A percentile compares a stretch with the other conserved stretches of the same genome.
Evolutionary conservation across 2,113 vertebrate species (phyloP).

Genomic region (Nibea albiflora): DNA sequence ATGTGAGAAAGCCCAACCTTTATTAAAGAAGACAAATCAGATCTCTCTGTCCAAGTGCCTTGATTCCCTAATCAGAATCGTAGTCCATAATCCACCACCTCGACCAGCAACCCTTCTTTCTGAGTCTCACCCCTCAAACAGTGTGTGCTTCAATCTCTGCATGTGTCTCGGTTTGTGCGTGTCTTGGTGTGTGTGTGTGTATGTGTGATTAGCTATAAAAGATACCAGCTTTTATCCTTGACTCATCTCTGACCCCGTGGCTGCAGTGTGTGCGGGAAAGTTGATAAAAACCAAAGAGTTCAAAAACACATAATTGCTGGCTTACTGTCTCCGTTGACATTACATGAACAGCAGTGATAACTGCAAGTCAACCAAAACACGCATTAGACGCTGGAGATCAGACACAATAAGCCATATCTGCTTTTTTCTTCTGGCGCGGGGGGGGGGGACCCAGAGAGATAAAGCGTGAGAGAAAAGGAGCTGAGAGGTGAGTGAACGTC

Average conservation of each 20-base stretch:
- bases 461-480: conserved; percentile 5
- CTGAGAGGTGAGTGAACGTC: not conserved
- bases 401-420: conserved; percentile 44
- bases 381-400: conserved; percentile 47
- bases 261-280: conserved; percentile 44
- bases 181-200: conserved; percentile 16
- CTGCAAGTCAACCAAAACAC: conserved; percentile 31
- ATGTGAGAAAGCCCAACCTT: not conserved
- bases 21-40: no score
- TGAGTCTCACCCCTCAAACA: no score
- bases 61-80: no score
- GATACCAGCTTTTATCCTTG: conserved; percentile 32
- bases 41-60: no score
- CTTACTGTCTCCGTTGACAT: conserved; percentile 26
- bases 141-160: conserved; percentile 2
- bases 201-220: conserved; percentile 40
- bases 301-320: conserved; percentile 45
- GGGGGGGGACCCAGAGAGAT: conserved; percentile 5
- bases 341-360: conserved; percentile 17
- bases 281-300: conserved; percentile 47
- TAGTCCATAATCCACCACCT: no score
- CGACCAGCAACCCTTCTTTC: no score
- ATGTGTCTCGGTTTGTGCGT: not conserved
- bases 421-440: conserved; percentile 45
- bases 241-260: conserved; percentile 43